Evolutionary conservation across 2,113 vertebrate genomes (phyloP), one percentile per base, ranked within the genome.

Genomic region (Cyphomyrus plagiostoma): DNA sequence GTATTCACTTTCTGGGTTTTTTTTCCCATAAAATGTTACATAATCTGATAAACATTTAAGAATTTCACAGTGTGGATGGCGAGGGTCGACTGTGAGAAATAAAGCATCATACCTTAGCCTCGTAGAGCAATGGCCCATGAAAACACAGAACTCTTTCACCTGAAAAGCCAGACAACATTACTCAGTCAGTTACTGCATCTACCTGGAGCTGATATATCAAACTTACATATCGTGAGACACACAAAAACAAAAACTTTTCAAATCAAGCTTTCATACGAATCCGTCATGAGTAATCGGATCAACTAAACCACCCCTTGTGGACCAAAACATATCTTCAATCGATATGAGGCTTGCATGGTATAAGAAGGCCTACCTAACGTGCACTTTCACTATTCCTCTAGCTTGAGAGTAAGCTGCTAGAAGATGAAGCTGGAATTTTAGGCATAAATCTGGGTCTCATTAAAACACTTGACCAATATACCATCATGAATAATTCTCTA

Each of bases 141-240:
- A 99, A 99, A 96, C 98, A 99, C 92, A 99, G 97, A 94, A 99
- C 98, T 94, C 98, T 96, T 95, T 99, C 98, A 96, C 98, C 98
- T 99, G 91, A 88, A 92, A 94, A 48, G 50, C 66, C 87, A 90
- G 23, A 90, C 77, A 56, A 90, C 74, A 56, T 46, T 26, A 83
- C 11, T 74, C 15, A 39, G 91, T 50, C 17, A 89, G 35, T 88
- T 9, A 89, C 46, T 23, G 3, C 15, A 42, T 87, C 15, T 35
- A 53, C 42, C 39, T 58, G n/a, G n/a, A 30, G n/a, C n/a, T 87
- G 42, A 35, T 17, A 53, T 35, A 87, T 5, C 52, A 87, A 87
- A 56, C 30, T 17, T 53, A 13, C 26, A 9, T 56, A 15, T 15
- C 15, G 50, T 19, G 53, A 53, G 19, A 56, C 9, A 86, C 26